These are phyloP conservation scores for Etia nguti DNA, from an alignment of 2,113 vertebrate genomes.

Conservation along the genomic window DNA sequence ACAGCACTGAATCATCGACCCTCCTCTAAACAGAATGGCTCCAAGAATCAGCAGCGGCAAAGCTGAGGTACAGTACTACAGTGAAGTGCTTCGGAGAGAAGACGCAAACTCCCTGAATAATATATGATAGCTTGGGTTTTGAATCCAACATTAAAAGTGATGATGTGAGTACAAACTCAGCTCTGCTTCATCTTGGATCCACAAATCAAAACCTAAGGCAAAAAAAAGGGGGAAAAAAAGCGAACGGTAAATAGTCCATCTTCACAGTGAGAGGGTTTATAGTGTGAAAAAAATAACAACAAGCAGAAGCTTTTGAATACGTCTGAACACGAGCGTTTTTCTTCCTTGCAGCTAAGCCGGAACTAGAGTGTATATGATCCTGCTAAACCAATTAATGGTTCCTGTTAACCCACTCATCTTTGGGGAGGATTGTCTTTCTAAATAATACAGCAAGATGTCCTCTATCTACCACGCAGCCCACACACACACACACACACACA, in stretches of 20 bases:
- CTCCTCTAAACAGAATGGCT: constrained; percentile 46
- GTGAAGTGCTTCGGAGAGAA: constrained; percentile 52
- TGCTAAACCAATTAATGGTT: constrained; percentile 75
- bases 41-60: constrained; percentile 34
- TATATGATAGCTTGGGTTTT: constrained; percentile 71
- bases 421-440: constrained; percentile 64
- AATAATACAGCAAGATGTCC: constrained; percentile 69
- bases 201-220: constrained; percentile 67
- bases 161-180: constrained; percentile 68
- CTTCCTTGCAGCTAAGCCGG: constrained; percentile 55
- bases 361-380: constrained; percentile 64
- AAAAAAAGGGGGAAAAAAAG: constrained; percentile 36
- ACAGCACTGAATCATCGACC: constrained; percentile 58
- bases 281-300: constrained; percentile 17
- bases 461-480: constrained; percentile 53
- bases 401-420: constrained; percentile 72
- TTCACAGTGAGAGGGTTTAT: constrained; percentile 42
- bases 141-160: constrained; percentile 74
- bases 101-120: constrained; percentile 72
- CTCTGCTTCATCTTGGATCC: constrained; percentile 61
- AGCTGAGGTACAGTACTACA: constrained; percentile 45
- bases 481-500: constrained; percentile 50
- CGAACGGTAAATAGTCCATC: constrained; percentile 58
- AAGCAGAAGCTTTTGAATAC: constrained; percentile 43
- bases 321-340: constrained; percentile 49